A percentile compares a stretch with the other conserved stretches of the same genome.
These are phyloP conservation scores for Nomada goodeniana DNA, from an alignment of 2,888 invertebrate species.

Conservation along the genomic window DNA sequence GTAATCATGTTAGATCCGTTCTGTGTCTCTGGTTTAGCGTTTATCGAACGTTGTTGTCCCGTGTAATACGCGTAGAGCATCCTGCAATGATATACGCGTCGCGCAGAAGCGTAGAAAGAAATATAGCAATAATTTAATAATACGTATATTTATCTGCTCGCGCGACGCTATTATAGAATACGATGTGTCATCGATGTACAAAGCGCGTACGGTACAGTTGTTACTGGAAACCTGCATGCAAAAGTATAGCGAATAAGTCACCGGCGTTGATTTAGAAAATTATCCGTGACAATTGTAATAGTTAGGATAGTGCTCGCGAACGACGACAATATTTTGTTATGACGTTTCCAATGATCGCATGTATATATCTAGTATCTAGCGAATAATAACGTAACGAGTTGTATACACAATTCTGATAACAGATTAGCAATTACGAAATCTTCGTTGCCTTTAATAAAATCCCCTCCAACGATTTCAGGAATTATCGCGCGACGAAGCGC, in stretches of 20 bases:
- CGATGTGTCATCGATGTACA: background rate
- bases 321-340: conserved; percentile 32
- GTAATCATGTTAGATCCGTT: conserved; percentile 1
- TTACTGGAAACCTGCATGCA: background rate
- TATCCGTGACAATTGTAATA: background rate
- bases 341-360: background rate
- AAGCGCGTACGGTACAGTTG: conserved; percentile 17
- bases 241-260: background rate
- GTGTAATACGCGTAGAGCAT: background rate
- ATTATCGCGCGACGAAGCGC: background rate
- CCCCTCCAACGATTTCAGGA: background rate
- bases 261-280: conserved; percentile 1
- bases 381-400: conserved; percentile 1
- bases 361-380: background rate
- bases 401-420: conserved; percentile 6
- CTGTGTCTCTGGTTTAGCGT: conserved; percentile 8
- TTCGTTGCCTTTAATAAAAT: background rate
- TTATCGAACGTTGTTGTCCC: background rate
- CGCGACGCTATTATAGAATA: background rate
- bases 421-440: conserved; percentile 13
- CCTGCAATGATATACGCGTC: conserved; percentile 44
- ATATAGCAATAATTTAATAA: conserved; percentile 28
- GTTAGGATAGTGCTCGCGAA: background rate
- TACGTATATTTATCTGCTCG: conserved; percentile 1
- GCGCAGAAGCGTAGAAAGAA: background rate